Base-by-base conservation (phyloP, 2,888 invertebrate species). In the Cantharis lateralis region DNA sequence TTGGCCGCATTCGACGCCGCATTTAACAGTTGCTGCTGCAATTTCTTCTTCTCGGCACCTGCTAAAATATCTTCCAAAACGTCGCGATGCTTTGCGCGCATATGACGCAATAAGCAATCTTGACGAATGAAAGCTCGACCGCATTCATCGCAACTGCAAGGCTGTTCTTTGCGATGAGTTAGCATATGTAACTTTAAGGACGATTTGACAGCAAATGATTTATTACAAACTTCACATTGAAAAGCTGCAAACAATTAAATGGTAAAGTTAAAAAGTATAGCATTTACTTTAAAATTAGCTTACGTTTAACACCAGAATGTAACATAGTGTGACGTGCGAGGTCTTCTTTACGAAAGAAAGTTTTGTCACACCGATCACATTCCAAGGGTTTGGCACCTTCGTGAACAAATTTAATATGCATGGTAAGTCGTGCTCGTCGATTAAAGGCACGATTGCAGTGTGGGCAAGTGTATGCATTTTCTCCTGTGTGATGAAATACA, bases 131-230 rank as follows among this genome's bases (percentile, higher is more conserved):
- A 95, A 2, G 94, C 95, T 75, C 94, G 91, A 7, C 92, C 92
- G 88, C 95, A 95, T 87, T 94, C 93, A 85, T 94, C 93, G 86
- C 95, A 95, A 80, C 93, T 93, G 70, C 94, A 92, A 72, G 95
- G 94, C 72, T 92, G 92, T 86, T 95, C 95, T 87, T 93, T 90
- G 81, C 92, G 91, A 87, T 95, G 95, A 74, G 93, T 94, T 80
- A 91, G 87, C 85, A 93, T 88, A 87, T 95, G 95, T 15, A 93
- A 92, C 81, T 92, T 93, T 83, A 94, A 88, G 75, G 93, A 93
- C 24, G 92, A 90, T 84, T 93, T 93, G 73, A 91, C 91, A 61
- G 92, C 91, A 87, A 94, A 95, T 64, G 89, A 84, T 88, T 95
- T 95, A 62, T 89, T 85, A 87, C 95, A 95, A 4, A 84, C 68